Evolutionary conservation across 1,140 invertebrate genomes (phyloP), one percentile per base, ranked within the genome.

Genomic region (Eurytemora carolleeae): DNA sequence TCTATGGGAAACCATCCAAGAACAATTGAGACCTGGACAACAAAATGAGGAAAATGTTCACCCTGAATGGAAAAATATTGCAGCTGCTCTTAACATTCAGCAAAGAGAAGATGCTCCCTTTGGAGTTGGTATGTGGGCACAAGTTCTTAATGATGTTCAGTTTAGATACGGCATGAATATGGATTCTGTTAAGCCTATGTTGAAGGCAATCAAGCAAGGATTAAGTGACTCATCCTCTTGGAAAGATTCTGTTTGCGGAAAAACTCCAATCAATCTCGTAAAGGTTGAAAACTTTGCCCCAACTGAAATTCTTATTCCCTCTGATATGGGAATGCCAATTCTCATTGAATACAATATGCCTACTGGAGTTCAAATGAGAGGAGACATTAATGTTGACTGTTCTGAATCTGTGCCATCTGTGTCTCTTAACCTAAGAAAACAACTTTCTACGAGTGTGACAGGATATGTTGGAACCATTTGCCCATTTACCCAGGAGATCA

Each of bases 311-410:
- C 16, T 62, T 17, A 55, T 62, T 56, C 60, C 60, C 55, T 57
- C 60, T 20, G 60, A 62, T 57, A 62, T 62, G 60, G 60, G 60
- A 20, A 56, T 62, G 53, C 60, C 60, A 21, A 55, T 62, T 25
- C 16, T 62, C 18, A 62, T 62, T 44, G 60, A 62, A 25, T 20
- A 22, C 1, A 18, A 57, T 22, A 62, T 62, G 60, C 60, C 60
- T 56, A 3, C 16, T 12, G 18, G 24, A 16, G 18, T 62, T 17
- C 24, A 19, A 2, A 20, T 62, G 15, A 18, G 24, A 26, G 60
- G 60, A 22, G 54, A 24, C 15, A 58, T 62, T 22, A 53, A 56
- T 7, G 17, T 62, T 7, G 21, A 62, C n/a, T 56, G 53, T 20
- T 23, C 21, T 44, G 24, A 15, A n/a, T 17, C 17, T 2, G 25